Conservation (phyloP, 1,140 invertebrate species). For the Drosophila punjabiensis region DNA sequence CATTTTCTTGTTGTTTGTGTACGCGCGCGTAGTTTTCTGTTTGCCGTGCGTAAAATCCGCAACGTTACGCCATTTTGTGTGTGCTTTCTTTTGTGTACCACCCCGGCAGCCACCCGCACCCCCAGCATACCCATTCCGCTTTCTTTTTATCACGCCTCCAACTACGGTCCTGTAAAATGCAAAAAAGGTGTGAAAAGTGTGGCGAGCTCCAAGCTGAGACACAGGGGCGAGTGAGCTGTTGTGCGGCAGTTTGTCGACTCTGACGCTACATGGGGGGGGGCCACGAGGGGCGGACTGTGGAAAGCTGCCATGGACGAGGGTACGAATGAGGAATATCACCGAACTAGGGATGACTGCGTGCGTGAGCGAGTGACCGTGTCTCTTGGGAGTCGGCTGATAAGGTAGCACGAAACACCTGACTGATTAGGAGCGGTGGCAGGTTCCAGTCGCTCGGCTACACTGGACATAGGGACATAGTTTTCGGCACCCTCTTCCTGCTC, state of each 20-base stretch:
- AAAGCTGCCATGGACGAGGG: slow-evolving; percentile 12
- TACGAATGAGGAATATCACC: slow-evolving; percentile 10
- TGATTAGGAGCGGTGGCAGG: neutral
- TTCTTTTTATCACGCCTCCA: slow-evolving; percentile 26
- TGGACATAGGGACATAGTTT: neutral
- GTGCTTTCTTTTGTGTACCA: slow-evolving; percentile 74
- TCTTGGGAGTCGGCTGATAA: neutral
- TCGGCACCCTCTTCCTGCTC: neutral
- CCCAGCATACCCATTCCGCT: slow-evolving; percentile 6
- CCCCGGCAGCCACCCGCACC: slow-evolving; percentile 9
- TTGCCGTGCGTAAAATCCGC: slow-evolving; percentile 83
- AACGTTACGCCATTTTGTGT: slow-evolving; percentile 83
- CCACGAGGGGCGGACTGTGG: slow-evolving; percentile 12
- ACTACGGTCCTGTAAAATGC: slow-evolving; percentile 67
- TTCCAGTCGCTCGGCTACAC: neutral
- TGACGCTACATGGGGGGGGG: slow-evolving; percentile 61
- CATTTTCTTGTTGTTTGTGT: slow-evolving; percentile 84
- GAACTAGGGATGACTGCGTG: slow-evolving; percentile 16
- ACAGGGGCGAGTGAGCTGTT: slow-evolving; percentile 19
- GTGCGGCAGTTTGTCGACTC: slow-evolving; percentile 72
- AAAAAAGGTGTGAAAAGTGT: slow-evolving; percentile 81
- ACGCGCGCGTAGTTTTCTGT: slow-evolving; percentile 80
- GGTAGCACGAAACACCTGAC: neutral
- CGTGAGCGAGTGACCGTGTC: slow-evolving; percentile 3
- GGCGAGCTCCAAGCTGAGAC: slow-evolving; percentile 25